Base-by-base conservation (phyloP, 2,797 vertebrate genomes). In the Pseudochromis fuscus region DNA sequence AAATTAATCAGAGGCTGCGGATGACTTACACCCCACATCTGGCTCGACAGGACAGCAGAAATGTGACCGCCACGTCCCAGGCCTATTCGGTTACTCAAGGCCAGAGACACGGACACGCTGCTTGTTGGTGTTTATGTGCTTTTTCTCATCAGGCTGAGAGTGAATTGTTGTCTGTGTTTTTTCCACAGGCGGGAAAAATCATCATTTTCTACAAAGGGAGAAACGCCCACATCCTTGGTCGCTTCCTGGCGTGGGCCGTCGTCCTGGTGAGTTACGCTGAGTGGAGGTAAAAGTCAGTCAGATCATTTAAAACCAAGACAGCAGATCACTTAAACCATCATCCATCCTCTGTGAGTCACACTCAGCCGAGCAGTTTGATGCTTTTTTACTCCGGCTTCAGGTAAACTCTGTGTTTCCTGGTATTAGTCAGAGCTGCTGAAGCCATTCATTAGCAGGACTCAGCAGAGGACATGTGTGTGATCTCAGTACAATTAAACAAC, bases 241-340 rank as follows among this genome's bases (percentile, higher is more conserved):
- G 95, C 65, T 96, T 95, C 89, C 82, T 95, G 3, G 87, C 90
- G 64, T 96, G 94, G 92, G 91, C 95, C 61, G 2, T 93, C 85
- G 52, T 95, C 71, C 90, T 96, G 95, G 95, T 97, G 93, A 19
- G 95, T 95, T 19, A 37, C 65, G 21, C 48, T n/a, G 31, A 15
- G 27, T 15, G 30, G 19, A 58, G 31, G 48, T 37, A 53, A 52
- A 64, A 62, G 48, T 68, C 30, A 65, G 65, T 62, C 45, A n/a
- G 49, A 57, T 77, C 7, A 82, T 73, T 58, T 61, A 52, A 75
- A 83, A 80, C 21, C 52, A 50, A 40, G 56, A 50, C 65, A 68
- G 59, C 63, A 78, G 78, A 76, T 75, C 73, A 44, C 38, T 53
- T 48, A 31, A 72, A 70, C 52, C 27, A n/a, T 45, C 21, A 3